A percentile compares a stretch with the other conserved stretches of the same genome.
phyloP scores from a whole-genome alignment of 1,140 invertebrate genomes.

The Euschistus heros region DNA sequence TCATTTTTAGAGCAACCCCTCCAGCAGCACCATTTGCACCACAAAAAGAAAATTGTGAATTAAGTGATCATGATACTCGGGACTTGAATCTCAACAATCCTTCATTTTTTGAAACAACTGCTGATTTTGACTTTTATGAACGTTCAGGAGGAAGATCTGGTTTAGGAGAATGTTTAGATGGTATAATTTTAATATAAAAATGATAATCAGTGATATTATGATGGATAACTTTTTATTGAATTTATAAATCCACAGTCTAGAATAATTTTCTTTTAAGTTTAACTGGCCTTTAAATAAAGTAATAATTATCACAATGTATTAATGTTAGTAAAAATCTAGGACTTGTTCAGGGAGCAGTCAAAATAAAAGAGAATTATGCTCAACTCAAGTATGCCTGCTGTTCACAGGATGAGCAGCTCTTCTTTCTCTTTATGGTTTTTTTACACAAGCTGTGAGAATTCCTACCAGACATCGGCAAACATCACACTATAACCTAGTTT shows the following conservation, averaged over 20 bases:
- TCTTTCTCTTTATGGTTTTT: too few species aligned
- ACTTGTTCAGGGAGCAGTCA: too few species aligned
- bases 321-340: background rate
- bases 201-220: too few species aligned
- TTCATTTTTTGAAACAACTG: constrained; percentile 67
- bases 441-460: too few species aligned
- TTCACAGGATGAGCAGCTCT: too few species aligned
- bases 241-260: too few species aligned
- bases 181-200: constrained; percentile 45
- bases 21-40: constrained; percentile 47
- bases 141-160: constrained; percentile 55
- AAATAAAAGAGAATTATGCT: too few species aligned
- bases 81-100: constrained; percentile 75
- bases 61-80: constrained; percentile 73
- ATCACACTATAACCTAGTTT: too few species aligned
- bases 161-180: constrained; percentile 69
- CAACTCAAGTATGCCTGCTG: too few species aligned
- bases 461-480: too few species aligned
- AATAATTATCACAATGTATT: background rate
- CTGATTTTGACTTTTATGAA: constrained; percentile 81
- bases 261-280: constrained; percentile 19
- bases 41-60: constrained; percentile 74
- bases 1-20: constrained; percentile 41
- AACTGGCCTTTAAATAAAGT: background rate
- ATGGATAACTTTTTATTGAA: too few species aligned